Percentiles rank a stretch among this genome's conserved stretches.
phyloP scores from a whole-genome alignment of 2,113 vertebrate species.

The Pangasianodon hypophthalmus region DNA sequence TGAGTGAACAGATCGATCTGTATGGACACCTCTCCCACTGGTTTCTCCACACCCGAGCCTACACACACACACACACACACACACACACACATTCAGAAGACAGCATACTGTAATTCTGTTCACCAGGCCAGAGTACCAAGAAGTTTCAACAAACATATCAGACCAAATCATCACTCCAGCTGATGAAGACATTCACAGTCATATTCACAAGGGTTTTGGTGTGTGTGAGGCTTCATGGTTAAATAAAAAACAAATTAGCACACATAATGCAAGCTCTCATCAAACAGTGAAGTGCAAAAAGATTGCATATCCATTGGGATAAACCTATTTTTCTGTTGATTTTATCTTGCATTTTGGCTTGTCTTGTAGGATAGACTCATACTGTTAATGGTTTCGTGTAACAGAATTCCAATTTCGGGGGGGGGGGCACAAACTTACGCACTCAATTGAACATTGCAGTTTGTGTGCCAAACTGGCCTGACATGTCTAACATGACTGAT shows the following conservation, averaged over 20 bases:
- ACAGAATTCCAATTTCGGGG: background rate
- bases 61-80: slow-evolving; percentile 37
- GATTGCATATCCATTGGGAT: no score
- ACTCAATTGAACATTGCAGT: background rate
- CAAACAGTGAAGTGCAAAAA: background rate
- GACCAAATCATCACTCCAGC: background rate
- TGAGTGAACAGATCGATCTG: slow-evolving; percentile 95
- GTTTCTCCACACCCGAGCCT: slow-evolving; percentile 90
- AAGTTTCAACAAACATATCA: background rate
- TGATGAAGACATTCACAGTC: background rate
- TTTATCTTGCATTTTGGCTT: background rate
- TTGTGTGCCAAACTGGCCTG: background rate
- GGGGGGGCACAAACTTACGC: background rate
- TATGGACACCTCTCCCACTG: slow-evolving; percentile 92
- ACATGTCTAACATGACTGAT: no score
- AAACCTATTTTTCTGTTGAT: background rate
- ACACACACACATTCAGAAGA: slow-evolving; percentile 4
- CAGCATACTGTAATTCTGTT: background rate
- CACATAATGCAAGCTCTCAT: background rate
- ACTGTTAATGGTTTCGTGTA: no score
- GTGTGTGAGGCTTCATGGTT: background rate
- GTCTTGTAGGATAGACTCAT: no score
- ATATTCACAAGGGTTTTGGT: background rate
- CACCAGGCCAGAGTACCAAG: background rate
- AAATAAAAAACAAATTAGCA: background rate